Conservation (phyloP, 1,140 invertebrate species). For the Penaeus japonicus region DNA sequence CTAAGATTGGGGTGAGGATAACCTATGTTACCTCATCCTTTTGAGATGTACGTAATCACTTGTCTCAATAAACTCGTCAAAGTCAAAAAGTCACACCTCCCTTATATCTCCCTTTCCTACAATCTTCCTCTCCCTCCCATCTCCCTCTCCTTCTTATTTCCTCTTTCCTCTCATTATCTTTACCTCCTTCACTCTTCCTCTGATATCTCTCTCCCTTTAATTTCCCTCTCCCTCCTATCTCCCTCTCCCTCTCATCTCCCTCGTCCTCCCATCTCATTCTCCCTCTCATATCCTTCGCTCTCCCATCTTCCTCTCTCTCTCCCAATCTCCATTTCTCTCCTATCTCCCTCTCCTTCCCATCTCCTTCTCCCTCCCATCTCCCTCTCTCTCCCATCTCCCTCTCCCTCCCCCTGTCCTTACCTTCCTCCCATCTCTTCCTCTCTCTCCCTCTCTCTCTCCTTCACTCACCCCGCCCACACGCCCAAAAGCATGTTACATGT, state of each 20-base stretch:
- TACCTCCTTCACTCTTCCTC: not conserved
- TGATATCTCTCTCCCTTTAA: not conserved
- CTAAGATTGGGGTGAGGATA: not conserved
- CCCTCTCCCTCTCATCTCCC: not conserved
- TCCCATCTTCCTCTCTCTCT: not conserved
- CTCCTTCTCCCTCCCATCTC: not conserved
- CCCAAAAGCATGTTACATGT: too few species aligned
- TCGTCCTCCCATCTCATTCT: not conserved
- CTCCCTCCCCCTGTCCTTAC: too few species aligned
- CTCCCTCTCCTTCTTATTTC: not conserved
- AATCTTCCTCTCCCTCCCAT: conserved; percentile 17
- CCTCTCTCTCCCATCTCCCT: not conserved
- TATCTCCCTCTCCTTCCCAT: not conserved
- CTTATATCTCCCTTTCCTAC: not conserved
- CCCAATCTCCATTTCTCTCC: not conserved
- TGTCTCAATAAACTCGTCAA: not conserved
- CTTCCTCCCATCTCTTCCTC: not conserved
- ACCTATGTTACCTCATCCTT: not conserved
- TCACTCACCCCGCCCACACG: too few species aligned
- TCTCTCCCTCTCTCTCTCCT: not conserved
- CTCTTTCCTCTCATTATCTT: not conserved
- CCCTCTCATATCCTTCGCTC: too few species aligned
- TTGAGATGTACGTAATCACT: too few species aligned
- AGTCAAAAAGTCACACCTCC: not conserved
- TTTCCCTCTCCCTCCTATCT: not conserved